Evolutionary conservation across 2,113 vertebrate genomes (phyloP).

Genomic region (Otus sunia): DNA sequence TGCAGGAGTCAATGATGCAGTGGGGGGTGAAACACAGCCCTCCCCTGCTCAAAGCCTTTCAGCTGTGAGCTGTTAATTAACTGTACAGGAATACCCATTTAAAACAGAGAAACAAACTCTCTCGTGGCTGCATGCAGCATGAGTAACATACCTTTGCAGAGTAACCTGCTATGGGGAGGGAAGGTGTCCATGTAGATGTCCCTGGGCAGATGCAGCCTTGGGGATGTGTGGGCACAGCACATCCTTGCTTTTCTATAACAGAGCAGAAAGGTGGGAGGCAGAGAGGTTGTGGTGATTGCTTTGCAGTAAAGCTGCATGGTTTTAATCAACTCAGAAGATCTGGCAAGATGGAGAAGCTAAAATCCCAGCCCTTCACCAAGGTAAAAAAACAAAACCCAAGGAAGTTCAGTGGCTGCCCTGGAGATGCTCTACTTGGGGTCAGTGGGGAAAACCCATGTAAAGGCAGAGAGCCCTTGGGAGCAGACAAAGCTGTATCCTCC

Average conservation of each 20-base stretch:
- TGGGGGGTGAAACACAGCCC: not conserved
- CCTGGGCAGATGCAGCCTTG: not conserved
- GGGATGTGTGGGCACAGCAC: accelerated
- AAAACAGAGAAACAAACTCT: not conserved
- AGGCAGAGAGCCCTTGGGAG: not conserved
- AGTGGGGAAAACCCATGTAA: not conserved
- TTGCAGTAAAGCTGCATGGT: not conserved
- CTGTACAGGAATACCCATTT: not conserved
- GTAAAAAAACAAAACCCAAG: not conserved
- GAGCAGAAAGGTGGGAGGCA: not conserved
- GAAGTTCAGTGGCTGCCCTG: not conserved
- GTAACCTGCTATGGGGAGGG: not conserved
- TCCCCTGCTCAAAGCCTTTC: not conserved
- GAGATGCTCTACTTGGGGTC: not conserved
- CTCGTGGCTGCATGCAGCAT: not conserved
- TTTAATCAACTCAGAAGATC: not conserved
- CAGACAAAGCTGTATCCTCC: not conserved
- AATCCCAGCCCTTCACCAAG: not conserved
- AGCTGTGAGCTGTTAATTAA: not conserved
- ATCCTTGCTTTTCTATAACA: not conserved
- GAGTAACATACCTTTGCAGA: not conserved
- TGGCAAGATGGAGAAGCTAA: not conserved
- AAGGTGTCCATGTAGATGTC: not conserved
- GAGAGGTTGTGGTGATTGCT: not conserved
- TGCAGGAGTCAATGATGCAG: not conserved